These are phyloP conservation scores for Halichoeres trimaculatus DNA, from an alignment of 2,113 vertebrate genomes.

Conservation along the genomic window DNA sequence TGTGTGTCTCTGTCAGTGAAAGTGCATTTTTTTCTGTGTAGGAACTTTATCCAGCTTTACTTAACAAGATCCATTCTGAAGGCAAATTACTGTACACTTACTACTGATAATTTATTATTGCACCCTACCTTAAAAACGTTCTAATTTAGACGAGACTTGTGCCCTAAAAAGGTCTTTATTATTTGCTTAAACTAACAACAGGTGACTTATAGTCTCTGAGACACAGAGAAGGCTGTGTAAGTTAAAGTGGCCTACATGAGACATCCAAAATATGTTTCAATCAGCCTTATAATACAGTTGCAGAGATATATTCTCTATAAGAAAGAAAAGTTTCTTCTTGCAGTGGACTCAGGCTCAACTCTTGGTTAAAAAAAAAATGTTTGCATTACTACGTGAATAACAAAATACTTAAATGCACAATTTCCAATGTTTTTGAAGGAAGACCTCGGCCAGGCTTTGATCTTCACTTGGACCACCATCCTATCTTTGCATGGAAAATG, in stretches of 20 bases:
- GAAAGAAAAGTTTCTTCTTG: neutral
- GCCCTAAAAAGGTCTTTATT: neutral
- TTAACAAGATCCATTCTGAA: too few species aligned
- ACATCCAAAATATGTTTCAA: neutral
- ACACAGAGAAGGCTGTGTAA: neutral
- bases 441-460: conserved; percentile 4
- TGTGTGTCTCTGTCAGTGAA: too few species aligned
- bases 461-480: neutral
- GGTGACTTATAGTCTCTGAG: neutral
- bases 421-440: neutral
- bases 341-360: neutral
- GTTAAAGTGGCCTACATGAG: neutral
- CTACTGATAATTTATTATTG: too few species aligned
- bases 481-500: conserved; percentile 9
- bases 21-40: too few species aligned
- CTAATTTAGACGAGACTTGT: too few species aligned
- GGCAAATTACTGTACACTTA: too few species aligned
- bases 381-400: neutral
- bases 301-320: neutral
- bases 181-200: neutral
- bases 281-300: too few species aligned
- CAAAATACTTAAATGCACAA: conserved; percentile 1
- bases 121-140: too few species aligned
- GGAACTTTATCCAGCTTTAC: too few species aligned
- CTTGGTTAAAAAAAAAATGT: neutral